These are phyloP conservation scores for Pionites leucogaster DNA, from an alignment of 2,113 vertebrate species.

Conservation along the genomic window DNA sequence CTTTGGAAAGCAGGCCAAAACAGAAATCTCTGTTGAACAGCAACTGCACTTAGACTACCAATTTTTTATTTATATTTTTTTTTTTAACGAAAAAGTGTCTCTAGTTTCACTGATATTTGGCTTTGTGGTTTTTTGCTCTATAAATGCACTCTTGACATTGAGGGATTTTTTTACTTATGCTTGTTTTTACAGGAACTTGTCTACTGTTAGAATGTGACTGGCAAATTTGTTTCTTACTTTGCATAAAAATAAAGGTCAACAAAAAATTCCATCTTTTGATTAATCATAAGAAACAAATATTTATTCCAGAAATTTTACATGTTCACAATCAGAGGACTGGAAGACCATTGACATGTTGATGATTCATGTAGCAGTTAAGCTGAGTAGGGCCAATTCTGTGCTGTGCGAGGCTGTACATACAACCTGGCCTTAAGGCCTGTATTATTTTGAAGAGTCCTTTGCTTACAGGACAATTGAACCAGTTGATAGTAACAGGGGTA, in stretches of 20 bases:
- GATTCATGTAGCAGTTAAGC: not conserved
- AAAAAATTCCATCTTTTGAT: not conserved
- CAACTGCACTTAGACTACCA: not conserved
- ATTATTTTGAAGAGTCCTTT: not conserved
- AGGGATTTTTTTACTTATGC: not conserved
- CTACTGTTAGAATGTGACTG: not conserved
- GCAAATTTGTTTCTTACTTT: not conserved
- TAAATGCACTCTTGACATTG: not conserved
- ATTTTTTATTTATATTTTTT: not conserved
- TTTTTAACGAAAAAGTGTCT: not conserved
- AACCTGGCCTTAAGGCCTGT: not conserved
- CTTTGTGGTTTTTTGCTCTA: not conserved
- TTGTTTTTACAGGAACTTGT: not conserved
- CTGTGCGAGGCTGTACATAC: fast-evolving
- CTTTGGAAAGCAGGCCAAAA: not conserved
- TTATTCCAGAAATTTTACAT: not conserved
- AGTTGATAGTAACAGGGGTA: not conserved
- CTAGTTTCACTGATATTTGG: not conserved
- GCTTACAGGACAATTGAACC: not conserved
- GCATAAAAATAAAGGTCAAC: not conserved
- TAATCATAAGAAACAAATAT: not conserved
- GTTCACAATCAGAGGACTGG: not conserved
- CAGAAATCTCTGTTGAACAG: not conserved
- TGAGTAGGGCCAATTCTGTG: not conserved
- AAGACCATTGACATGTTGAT: not conserved